phyloP scores from a whole-genome alignment of 2,888 invertebrate genomes.

The Cantharis lateralis region DNA sequence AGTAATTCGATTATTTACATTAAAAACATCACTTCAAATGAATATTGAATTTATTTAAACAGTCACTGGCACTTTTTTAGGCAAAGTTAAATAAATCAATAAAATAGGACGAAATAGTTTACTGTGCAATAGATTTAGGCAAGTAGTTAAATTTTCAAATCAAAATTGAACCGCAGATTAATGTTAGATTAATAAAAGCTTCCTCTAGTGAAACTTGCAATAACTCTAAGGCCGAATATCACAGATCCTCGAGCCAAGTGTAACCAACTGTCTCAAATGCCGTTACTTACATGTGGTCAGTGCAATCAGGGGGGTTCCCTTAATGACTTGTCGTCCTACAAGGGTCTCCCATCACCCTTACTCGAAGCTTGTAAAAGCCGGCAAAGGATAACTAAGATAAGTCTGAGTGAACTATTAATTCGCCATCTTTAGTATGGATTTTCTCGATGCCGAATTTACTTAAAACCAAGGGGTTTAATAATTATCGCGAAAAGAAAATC shows the following conservation, averaged over 20 bases:
- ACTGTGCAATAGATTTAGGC: background rate
- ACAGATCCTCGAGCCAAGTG: constrained; percentile 32
- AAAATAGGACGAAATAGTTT: background rate
- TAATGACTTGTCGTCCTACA: constrained; percentile 35
- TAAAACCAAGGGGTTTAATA: background rate
- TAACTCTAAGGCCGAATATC: constrained; percentile 28
- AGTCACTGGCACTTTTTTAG: background rate
- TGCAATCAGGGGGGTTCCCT: constrained; percentile 38
- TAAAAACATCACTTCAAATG: background rate
- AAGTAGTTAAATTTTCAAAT: constrained; percentile 6
- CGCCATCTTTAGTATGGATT: background rate
- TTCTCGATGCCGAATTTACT: background rate
- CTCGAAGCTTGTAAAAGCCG: background rate
- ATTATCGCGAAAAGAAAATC: background rate
- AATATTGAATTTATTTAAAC: background rate
- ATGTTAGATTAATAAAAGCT: constrained; percentile 30
- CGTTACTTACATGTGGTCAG: constrained; percentile 41
- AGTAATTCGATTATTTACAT: too few species aligned
- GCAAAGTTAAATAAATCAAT: background rate
- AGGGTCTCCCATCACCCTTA: constrained; percentile 22
- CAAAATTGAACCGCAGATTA: constrained; percentile 27
- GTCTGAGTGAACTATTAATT: background rate
- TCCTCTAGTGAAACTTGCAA: constrained; percentile 24
- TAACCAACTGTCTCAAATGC: constrained; percentile 34
- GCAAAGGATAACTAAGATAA: background rate